phyloP scores from a whole-genome alignment of 1,140 invertebrate genomes.

The Berghia stephanieae region DNA sequence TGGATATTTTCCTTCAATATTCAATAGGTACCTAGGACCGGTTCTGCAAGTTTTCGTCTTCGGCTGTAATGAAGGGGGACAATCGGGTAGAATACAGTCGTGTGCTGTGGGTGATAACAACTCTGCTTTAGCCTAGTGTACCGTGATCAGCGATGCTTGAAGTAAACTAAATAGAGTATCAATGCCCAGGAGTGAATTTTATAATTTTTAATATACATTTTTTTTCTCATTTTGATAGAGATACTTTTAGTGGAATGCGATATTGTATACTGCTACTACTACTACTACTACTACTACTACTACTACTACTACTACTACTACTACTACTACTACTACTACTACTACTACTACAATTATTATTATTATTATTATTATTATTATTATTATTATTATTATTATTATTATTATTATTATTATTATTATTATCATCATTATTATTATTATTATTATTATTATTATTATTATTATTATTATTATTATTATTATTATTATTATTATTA shows the following conservation, averaged over 20 bases:
- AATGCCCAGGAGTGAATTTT: no score
- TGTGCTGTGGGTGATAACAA: not conserved
- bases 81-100: no score
- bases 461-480: slow-evolving; percentile 20
- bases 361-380: slow-evolving; percentile 12
- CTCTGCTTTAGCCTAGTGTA: not conserved
- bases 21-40: no score
- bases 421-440: slow-evolving; percentile 11
- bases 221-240: not conserved
- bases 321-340: slow-evolving; percentile 28
- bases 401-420: slow-evolving; percentile 9
- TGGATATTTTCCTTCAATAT: no score
- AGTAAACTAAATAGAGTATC: no score
- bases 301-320: slow-evolving; percentile 28
- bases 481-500: not conserved
- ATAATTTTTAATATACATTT: not conserved
- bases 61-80: no score
- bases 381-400: slow-evolving; percentile 9
- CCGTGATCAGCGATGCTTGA: no score
- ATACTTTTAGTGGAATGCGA: not conserved
- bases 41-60: no score
- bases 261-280: slow-evolving; percentile 20
- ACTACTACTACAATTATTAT: slow-evolving; percentile 23
- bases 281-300: slow-evolving; percentile 28
- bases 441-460: slow-evolving; percentile 18